Conservation (phyloP, 2,797 vertebrate species). For the Threskiornis aethiopicus region DNA sequence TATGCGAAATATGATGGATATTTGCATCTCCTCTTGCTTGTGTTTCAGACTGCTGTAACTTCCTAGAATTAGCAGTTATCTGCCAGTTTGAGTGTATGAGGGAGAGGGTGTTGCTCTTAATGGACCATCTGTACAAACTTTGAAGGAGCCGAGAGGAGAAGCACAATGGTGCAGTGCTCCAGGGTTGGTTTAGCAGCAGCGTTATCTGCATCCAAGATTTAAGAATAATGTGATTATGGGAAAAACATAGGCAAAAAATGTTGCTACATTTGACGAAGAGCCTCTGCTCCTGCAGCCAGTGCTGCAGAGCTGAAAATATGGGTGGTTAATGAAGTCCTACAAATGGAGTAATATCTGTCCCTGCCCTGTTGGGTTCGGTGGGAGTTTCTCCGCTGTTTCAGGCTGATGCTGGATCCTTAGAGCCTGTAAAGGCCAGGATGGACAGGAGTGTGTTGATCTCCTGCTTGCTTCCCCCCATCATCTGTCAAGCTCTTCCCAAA, state of each 20-base stretch:
- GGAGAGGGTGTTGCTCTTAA: background rate
- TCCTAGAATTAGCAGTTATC: background rate
- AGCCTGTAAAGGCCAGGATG: background rate
- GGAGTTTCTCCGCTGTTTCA: background rate
- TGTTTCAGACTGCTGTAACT: background rate
- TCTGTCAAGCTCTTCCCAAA: background rate
- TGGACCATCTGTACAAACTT: background rate
- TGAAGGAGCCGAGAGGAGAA: background rate
- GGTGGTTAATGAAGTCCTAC: background rate
- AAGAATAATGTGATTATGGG: background rate
- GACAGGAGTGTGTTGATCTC: background rate
- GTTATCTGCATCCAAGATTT: fast-evolving
- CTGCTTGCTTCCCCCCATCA: background rate
- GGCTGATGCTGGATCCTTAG: background rate
- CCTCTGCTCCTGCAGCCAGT: background rate
- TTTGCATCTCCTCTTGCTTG: fast-evolving
- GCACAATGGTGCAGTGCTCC: fast-evolving
- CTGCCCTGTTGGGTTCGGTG: background rate
- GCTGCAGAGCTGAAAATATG: background rate
- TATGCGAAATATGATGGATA: fast-evolving
- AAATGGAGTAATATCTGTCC: fast-evolving
- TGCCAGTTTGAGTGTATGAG: fast-evolving
- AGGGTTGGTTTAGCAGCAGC: background rate
- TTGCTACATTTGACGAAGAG: background rate
- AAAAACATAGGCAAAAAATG: background rate